Evolutionary conservation across 2,888 invertebrate species (phyloP), one percentile per base, ranked within the genome.

Genomic region (Eilema griseolum): DNA sequence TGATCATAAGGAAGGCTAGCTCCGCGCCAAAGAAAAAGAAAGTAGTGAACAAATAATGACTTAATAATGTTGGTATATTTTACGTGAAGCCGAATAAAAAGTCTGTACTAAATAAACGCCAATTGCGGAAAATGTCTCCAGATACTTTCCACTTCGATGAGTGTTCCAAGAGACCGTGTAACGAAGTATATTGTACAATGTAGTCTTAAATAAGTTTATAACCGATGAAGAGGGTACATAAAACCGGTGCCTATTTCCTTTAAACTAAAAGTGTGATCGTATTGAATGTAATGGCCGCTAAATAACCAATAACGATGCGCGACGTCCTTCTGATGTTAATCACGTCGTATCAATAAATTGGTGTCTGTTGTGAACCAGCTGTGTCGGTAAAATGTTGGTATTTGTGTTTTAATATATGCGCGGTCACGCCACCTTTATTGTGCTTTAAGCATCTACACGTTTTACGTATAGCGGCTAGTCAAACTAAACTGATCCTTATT

Each of bases 351-450:
- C 86, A 86, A 89, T 89, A 89, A 89, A 89, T 89, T 85, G 85
- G 83, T 73, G 75, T 83, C 82, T 83, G 82, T 84, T 79, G 79
- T 81, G 81, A 74, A 79, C 86, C 86, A 84, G 84, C 85, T 87
- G 85, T 81, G 82, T 84, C 79, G 74, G 84, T 82, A 85, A 83
- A 85, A 87, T 86, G 85, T 84, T 80, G 84, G 72, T 82, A 83
- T 82, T 82, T 83, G 80, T 76, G 73, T 83, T 82, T 82, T 82
- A 83, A 87, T 85, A 85, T 89, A 90, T 90, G 90, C 90, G 87
- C 85, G 88, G 90, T 89, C 90, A 90, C 89, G 90, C 79, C 78
- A 84, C 84, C 80, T 84, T 84, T 84, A 88, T 88, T 86, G 86
- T 88, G 82, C 88, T 87, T 86, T 83, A 83, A 86, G 80, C 85